Evolutionary conservation across 2,888 invertebrate species (phyloP).

Genomic region (Drosophila nigricruria): DNA sequence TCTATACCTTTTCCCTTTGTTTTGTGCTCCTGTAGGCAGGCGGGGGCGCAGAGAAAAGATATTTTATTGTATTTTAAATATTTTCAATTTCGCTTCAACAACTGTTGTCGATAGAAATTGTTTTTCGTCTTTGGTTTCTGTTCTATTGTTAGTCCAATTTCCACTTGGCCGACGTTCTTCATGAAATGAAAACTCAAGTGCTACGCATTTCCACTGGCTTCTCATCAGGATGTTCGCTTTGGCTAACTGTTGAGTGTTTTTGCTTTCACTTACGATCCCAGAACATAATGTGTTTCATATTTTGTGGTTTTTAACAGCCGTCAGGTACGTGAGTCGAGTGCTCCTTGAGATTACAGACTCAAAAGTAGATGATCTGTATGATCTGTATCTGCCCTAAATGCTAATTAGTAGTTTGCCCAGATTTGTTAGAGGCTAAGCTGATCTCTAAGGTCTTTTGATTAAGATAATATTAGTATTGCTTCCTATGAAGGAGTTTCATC

Average conservation of each 20-base stretch:
- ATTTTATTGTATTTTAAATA: constrained; percentile 73
- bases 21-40: constrained; percentile 3
- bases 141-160: constrained; percentile 59
- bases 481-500: too few species aligned
- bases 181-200: constrained; percentile 67
- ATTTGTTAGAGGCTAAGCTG: neutral
- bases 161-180: constrained; percentile 61
- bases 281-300: constrained; percentile 72
- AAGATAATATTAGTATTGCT: neutral
- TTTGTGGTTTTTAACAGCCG: constrained; percentile 70
- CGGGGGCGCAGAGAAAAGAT: constrained; percentile 25
- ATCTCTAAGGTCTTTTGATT: neutral
- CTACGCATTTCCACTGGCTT: constrained; percentile 21
- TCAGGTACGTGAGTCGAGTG: constrained; percentile 43
- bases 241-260: constrained; percentile 41
- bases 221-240: constrained; percentile 55
- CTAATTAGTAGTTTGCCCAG: neutral
- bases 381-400: neutral
- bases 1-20: constrained; percentile 66
- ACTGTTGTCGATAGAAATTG: constrained; percentile 38
- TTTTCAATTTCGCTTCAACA: constrained; percentile 73
- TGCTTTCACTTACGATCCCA: constrained; percentile 32
- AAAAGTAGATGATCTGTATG: neutral
- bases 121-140: constrained; percentile 30
- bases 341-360: neutral